These are phyloP conservation scores for Enteromius viviparus DNA, from an alignment of 2,797 vertebrate species.

Conservation along the genomic window DNA sequence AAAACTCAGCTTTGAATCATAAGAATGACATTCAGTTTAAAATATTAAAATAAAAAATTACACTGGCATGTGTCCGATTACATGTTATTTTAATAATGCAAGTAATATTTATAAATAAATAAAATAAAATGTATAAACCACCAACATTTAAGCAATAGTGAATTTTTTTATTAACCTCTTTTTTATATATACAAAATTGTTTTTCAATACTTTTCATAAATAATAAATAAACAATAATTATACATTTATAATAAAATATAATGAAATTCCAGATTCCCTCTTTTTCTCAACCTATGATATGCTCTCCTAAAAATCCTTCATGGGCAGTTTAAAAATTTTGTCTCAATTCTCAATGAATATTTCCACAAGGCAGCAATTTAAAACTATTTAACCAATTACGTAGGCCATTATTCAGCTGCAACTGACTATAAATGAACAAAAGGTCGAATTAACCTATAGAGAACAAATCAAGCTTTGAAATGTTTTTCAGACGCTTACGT, in stretches of 20 bases:
- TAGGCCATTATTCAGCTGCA: constrained; percentile 2
- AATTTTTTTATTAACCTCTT: not conserved
- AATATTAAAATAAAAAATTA: not conserved
- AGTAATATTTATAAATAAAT: not conserved
- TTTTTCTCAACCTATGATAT: not conserved
- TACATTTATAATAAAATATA: not conserved
- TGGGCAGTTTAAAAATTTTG: not conserved
- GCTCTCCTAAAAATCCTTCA: not conserved
- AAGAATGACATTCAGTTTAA: not conserved
- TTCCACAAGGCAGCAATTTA: not conserved
- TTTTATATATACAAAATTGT: not conserved
- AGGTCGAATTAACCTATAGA: constrained; percentile 11
- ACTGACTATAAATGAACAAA: not conserved
- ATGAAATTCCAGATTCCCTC: not conserved
- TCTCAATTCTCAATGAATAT: not conserved
- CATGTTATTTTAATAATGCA: not conserved
- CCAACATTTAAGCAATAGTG: not conserved
- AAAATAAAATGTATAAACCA: not conserved
- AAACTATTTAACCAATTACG: constrained; percentile 1
- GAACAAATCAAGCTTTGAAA: constrained; percentile 7
- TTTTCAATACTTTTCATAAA: not conserved
- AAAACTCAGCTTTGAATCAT: not conserved
- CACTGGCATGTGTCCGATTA: not conserved
- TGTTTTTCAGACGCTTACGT: not conserved
- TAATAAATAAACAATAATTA: not conserved